A percentile compares a stretch with the other conserved stretches of the same genome.
phyloP scores from a whole-genome alignment of 1,140 invertebrate species.

The Drosophila lacteicornis region DNA sequence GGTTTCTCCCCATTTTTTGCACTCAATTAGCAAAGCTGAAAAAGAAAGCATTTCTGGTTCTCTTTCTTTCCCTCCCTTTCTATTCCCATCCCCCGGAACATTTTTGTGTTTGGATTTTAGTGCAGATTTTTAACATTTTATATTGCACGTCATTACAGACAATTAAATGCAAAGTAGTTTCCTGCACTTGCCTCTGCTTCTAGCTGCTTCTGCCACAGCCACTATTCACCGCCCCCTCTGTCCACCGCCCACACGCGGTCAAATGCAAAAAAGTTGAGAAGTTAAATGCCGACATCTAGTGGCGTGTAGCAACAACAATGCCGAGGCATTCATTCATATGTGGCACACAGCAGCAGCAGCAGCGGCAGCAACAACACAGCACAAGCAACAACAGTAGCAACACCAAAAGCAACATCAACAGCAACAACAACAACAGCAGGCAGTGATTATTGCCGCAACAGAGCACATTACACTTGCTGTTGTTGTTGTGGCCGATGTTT shows the following conservation, averaged over 20 bases:
- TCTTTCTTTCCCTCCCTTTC: background rate
- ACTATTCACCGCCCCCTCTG: slow-evolving; percentile 5
- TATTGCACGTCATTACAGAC: slow-evolving; percentile 85
- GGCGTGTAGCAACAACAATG: slow-evolving; percentile 75
- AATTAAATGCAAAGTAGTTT: slow-evolving; percentile 85
- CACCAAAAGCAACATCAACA: slow-evolving; percentile 38
- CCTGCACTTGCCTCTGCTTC: slow-evolving; percentile 75
- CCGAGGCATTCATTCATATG: slow-evolving; percentile 75
- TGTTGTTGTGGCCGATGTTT: slow-evolving; percentile 66
- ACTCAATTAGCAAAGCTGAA: slow-evolving; percentile 54
- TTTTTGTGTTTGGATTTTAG: slow-evolving; percentile 64
- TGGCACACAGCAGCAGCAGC: slow-evolving; percentile 59
- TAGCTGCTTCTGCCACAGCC: slow-evolving; percentile 15
- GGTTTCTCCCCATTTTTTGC: slow-evolving; percentile 18
- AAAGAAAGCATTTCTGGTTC: slow-evolving; percentile 39
- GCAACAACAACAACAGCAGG: slow-evolving; percentile 37
- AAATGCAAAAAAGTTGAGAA: slow-evolving; percentile 76
- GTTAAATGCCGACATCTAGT: slow-evolving; percentile 81
- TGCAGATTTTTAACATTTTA: slow-evolving; percentile 83
- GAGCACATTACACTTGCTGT: slow-evolving; percentile 78
- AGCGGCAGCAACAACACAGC: slow-evolving; percentile 27
- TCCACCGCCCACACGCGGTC: slow-evolving; percentile 70
- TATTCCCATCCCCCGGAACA: background rate
- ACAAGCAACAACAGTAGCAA: slow-evolving; percentile 32
- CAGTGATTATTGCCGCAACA: slow-evolving; percentile 83